Base-by-base conservation (phyloP, 2,888 invertebrate genomes). In the Aphidoletes aphidimyza region DNA sequence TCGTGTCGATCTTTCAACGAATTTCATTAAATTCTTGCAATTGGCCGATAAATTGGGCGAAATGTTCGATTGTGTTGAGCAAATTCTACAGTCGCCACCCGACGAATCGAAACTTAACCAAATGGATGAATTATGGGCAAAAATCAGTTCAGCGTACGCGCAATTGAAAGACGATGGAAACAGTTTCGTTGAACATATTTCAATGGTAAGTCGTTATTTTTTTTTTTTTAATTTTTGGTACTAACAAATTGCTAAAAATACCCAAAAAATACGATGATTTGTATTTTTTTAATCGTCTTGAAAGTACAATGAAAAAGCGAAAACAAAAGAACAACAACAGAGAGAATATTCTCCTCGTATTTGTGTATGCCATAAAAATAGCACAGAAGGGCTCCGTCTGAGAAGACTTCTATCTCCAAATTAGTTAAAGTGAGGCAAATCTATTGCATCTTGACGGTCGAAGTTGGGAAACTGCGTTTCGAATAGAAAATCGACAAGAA, bases 11-110 rank as follows among this genome's bases (percentile, higher is more conserved):
- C 90, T 95, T 26, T 92, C 93, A 22, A 92, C 92, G 69, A 89
- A 93, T 86, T 94, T 95, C 87, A 93, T 94, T 69, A 93, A 94
- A 86, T 95, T 95, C 90, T 94, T 94, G 87, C 92, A 93, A 87
- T 92, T 93, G 86, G 93, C 94, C 30, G 92, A 93, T 85, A 92
- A 93, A 88, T 91, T 95, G 83, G 91, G 92, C 85, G 91, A 91
- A 85, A 93, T 94, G 88, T 91, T 95, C 89, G 93, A 94, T 87
- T 91, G 91, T 85, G 87, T 95, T 84, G 94, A 95, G 87, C 90
- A 91, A 3, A 91, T 92, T 45, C 87, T 94, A 69, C 91, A 91
- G 86, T 91, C 90, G 83, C 89, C 90, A 49, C 88, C 90, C 14
- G 91, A 92, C 83, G 94, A 94, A 87, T 92, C 93, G 87, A 92